Conservation (phyloP, 2,113 vertebrate species). For the Tupaia chinensis region DNA sequence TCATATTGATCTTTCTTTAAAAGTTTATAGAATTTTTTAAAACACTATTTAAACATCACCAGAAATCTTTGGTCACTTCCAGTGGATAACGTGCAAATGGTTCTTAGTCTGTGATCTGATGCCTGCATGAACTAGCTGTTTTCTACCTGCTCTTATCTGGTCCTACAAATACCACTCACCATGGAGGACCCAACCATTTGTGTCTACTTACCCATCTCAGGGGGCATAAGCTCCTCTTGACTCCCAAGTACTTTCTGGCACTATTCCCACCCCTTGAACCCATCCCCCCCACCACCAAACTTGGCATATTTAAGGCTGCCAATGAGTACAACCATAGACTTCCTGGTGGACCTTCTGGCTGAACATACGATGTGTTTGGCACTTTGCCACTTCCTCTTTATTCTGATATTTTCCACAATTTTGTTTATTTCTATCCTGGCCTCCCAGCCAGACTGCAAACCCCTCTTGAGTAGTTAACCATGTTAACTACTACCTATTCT, state of each 20-base stretch:
- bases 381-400: background rate
- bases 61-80: background rate
- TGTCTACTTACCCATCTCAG: background rate
- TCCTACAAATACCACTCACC: background rate
- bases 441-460: background rate
- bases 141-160: background rate
- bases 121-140: background rate
- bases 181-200: background rate
- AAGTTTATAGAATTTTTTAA: background rate
- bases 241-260: background rate
- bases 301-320: background rate
- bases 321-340: background rate
- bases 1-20: background rate
- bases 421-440: background rate
- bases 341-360: background rate
- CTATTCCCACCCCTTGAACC: no score
- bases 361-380: background rate
- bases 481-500: no score
- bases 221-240: background rate
- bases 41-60: background rate
- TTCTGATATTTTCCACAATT: background rate
- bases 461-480: background rate
- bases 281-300: rapidly evolving
- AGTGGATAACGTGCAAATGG: background rate
- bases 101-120: background rate